Evolutionary conservation across 1,140 invertebrate genomes (phyloP).

Genomic region (Diachasmimorpha longicaudata): DNA sequence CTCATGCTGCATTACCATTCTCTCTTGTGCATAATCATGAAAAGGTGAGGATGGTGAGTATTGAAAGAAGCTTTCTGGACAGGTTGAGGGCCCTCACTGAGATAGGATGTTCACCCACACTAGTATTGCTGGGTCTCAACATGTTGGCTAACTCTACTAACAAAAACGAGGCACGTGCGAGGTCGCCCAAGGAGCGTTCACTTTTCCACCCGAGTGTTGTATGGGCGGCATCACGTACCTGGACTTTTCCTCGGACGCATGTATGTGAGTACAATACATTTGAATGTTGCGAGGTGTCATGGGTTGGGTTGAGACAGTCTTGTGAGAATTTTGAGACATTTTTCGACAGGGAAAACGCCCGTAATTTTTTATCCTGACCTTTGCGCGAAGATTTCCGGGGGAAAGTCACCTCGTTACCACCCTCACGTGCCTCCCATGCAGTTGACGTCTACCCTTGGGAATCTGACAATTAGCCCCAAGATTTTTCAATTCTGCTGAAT

Average conservation of each 20-base stretch:
- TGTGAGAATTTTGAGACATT: no score
- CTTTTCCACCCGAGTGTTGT: slow-evolving; percentile 10
- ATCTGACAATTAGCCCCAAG: background rate
- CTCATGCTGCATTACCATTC: background rate
- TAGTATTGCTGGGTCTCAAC: background rate
- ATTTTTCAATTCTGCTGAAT: background rate
- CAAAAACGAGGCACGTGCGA: slow-evolving; percentile 33
- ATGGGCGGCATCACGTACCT: slow-evolving; percentile 19
- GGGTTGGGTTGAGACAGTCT: no score
- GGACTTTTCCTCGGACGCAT: slow-evolving; percentile 10
- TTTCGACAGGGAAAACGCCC: no score
- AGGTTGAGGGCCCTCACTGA: slow-evolving; percentile 2
- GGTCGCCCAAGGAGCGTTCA: slow-evolving; percentile 19
- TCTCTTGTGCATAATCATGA: background rate
- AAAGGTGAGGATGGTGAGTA: slow-evolving; percentile 3
- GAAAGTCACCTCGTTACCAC: no score
- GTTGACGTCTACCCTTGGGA: no score
- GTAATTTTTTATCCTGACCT: no score
- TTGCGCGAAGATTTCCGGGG: no score
- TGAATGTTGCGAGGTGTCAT: no score
- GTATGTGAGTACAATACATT: background rate
- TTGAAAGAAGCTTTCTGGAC: slow-evolving; percentile 4
- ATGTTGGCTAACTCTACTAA: slow-evolving; percentile 15
- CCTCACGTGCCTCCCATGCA: no score
- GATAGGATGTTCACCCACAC: slow-evolving; percentile 19